phyloP scores from a whole-genome alignment of 2,888 invertebrate species.

The Piscicola geometra region DNA sequence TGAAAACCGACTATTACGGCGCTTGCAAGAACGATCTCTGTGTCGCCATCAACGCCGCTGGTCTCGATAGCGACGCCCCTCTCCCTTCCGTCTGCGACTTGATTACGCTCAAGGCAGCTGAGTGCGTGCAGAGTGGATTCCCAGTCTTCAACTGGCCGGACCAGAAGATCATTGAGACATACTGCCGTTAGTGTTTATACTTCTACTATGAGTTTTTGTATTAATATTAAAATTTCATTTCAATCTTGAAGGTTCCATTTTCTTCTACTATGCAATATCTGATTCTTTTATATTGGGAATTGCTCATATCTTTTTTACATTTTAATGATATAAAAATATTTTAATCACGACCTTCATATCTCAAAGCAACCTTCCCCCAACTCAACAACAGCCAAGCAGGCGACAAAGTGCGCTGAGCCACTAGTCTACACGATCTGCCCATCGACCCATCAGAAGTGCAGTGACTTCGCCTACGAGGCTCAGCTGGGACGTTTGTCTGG shows the following conservation, averaged over 20 bases:
- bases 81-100: slow-evolving; percentile 28
- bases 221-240: too few species aligned
- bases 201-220: too few species aligned
- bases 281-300: too few species aligned
- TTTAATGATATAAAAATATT: too few species aligned
- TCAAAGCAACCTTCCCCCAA: neutral
- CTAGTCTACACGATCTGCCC: slow-evolving; percentile 18
- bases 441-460: slow-evolving; percentile 6
- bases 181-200: slow-evolving; percentile 29
- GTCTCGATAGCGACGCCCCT: slow-evolving; percentile 23
- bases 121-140: slow-evolving; percentile 20
- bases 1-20: slow-evolving; percentile 13
- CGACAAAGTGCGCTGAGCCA: neutral
- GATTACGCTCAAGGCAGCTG: slow-evolving; percentile 15
- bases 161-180: neutral
- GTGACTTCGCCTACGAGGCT: slow-evolving; percentile 3
- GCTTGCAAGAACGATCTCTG: slow-evolving; percentile 27
- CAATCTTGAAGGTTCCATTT: too few species aligned
- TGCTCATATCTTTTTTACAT: too few species aligned
- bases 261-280: too few species aligned
- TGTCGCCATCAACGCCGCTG: slow-evolving; percentile 29
- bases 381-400: neutral
- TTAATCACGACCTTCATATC: too few species aligned
- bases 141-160: slow-evolving; percentile 23
- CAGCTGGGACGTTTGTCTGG: slow-evolving; percentile 9